These are phyloP conservation scores for Scotopteryx bipunctaria DNA, from an alignment of 2,888 invertebrate species.

Conservation along the genomic window DNA sequence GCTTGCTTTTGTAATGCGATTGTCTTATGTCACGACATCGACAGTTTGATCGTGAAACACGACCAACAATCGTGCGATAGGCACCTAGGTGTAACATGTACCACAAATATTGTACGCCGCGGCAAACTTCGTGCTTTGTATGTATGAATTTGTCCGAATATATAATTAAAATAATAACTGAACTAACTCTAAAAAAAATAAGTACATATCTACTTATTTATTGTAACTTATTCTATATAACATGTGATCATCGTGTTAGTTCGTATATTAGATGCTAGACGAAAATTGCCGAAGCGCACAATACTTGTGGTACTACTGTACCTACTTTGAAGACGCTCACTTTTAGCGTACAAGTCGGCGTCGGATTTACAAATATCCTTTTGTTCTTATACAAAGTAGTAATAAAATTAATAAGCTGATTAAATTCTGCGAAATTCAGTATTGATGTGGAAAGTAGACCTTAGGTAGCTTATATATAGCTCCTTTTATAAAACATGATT, in stretches of 20 bases:
- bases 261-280: too few species aligned
- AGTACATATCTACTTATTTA: too few species aligned
- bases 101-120: too few species aligned
- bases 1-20: conserved; percentile 18
- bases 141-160: too few species aligned
- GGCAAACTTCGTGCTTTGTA: too few species aligned
- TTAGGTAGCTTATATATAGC: not conserved
- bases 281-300: too few species aligned
- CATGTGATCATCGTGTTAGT: too few species aligned
- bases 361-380: conserved; percentile 44
- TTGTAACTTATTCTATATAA: too few species aligned
- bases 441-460: not conserved
- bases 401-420: conserved; percentile 14
- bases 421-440: conserved; percentile 3
- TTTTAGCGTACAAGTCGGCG: not conserved
- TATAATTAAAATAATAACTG: too few species aligned
- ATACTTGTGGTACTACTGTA: too few species aligned
- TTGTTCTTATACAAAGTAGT: conserved; percentile 55
- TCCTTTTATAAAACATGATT: not conserved
- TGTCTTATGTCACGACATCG: conserved; percentile 22
- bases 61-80: conserved; percentile 33
- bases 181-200: too few species aligned
- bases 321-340: conserved; percentile 23
- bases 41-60: conserved; percentile 32
- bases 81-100: too few species aligned